Conservation (phyloP, 2,113 vertebrate genomes). For the Physeter macrocephalus region DNA sequence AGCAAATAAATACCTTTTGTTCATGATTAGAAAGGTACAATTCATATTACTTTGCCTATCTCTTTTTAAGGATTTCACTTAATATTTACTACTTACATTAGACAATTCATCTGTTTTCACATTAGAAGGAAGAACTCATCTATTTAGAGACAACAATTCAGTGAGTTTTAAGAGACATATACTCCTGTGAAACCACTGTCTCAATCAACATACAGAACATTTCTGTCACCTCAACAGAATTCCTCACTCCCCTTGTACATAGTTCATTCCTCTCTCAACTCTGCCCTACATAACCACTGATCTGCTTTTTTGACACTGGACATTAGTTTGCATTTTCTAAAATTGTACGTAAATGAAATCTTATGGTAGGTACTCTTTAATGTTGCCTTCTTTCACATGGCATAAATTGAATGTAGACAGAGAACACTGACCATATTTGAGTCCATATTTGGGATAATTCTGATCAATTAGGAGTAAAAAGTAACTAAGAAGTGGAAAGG, state of each 20-base stretch:
- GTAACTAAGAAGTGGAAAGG: conserved; percentile 27
- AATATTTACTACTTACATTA: not conserved
- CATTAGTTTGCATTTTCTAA: not conserved
- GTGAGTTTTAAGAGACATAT: not conserved
- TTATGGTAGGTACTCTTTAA: not conserved
- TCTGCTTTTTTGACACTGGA: not conserved
- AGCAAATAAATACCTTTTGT: not conserved
- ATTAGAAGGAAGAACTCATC: not conserved
- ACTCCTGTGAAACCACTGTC: not conserved
- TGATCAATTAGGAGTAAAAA: conserved; percentile 40
- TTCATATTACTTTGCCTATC: not conserved
- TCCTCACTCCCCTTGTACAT: not conserved
- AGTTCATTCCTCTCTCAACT: not conserved
- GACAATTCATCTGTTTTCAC: not conserved
- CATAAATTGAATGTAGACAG: not conserved
- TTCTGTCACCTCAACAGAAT: not conserved
- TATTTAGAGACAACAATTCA: not conserved
- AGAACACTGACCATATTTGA: not conserved
- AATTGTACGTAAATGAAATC: not conserved
- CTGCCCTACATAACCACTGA: not conserved
- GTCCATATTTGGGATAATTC: conserved; percentile 33
- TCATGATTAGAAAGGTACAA: not conserved
- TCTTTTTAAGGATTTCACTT: not conserved
- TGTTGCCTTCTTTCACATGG: not conserved
- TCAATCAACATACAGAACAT: not conserved